A percentile compares a stretch with the other conserved stretches of the same genome.
phyloP scores from a whole-genome alignment of 2,888 invertebrate species.

The Leptinotarsa haldemani region DNA sequence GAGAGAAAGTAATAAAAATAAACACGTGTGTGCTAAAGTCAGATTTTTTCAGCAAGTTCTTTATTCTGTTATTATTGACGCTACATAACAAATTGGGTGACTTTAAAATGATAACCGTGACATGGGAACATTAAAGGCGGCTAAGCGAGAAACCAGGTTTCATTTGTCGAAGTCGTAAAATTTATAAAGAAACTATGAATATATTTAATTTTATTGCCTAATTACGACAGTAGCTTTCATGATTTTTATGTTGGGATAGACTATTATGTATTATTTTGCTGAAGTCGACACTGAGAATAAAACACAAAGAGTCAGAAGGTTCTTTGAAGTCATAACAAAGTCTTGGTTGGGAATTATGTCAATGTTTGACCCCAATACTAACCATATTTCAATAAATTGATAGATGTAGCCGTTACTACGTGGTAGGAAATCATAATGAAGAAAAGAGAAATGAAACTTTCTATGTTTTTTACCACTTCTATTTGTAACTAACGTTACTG shows the following conservation, averaged over 20 bases:
- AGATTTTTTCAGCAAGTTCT: conserved; percentile 41
- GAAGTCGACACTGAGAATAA: conserved; percentile 39
- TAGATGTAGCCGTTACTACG: too few relatives aligned
- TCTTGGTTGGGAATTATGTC: too few relatives aligned
- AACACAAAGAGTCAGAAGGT: neutral
- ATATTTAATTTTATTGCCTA: conserved; percentile 51
- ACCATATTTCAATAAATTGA: too few relatives aligned
- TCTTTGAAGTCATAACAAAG: too few relatives aligned
- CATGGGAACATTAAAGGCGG: conserved; percentile 39
- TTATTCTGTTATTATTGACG: conserved; percentile 44
- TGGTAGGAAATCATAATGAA: too few relatives aligned
- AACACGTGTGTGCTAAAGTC: conserved; percentile 49
- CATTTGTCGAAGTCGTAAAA: conserved; percentile 47
- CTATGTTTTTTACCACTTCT: too few relatives aligned
- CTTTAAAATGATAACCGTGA: conserved; percentile 36
- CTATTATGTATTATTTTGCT: conserved; percentile 50
- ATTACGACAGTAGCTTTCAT: conserved; percentile 51
- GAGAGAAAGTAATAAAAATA: conserved; percentile 54
- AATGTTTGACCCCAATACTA: too few relatives aligned
- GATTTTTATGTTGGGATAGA: conserved; percentile 47
- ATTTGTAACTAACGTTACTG: too few relatives aligned
- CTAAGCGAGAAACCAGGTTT: conserved; percentile 43
- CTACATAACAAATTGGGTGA: conserved; percentile 49
- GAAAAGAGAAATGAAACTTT: too few relatives aligned
- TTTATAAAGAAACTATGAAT: conserved; percentile 50